Evolutionary conservation across 2,888 invertebrate species (phyloP).

Genomic region (Ormyrus labotus): DNA sequence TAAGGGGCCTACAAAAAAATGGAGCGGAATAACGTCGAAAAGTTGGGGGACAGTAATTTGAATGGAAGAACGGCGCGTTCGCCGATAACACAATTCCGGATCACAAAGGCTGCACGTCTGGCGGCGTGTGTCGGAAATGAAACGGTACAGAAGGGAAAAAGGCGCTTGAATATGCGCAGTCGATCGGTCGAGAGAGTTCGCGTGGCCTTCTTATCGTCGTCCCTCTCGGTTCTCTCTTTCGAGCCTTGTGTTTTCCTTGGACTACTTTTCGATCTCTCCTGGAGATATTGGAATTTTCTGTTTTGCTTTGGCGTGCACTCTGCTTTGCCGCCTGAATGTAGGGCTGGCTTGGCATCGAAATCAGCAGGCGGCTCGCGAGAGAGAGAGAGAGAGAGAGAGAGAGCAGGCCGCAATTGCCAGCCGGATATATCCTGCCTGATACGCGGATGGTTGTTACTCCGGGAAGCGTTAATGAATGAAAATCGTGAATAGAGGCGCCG

Average conservation of each 20-base stretch:
- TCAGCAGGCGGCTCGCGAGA: neutral
- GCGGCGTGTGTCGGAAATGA: neutral
- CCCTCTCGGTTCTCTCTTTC: neutral
- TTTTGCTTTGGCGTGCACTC: neutral
- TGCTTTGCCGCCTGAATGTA: neutral
- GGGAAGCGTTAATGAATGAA: too few species aligned
- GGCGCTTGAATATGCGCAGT: slow-evolving; percentile 39
- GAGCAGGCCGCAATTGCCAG: too few species aligned
- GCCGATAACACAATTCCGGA: too few species aligned
- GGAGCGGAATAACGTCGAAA: too few species aligned
- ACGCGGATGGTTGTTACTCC: too few species aligned
- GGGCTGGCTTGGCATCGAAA: neutral
- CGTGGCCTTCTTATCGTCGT: slow-evolving; percentile 33
- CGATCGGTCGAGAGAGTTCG: slow-evolving; percentile 24
- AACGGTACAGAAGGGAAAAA: neutral
- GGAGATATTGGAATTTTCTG: slow-evolving; percentile 47
- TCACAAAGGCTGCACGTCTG: too few species aligned
- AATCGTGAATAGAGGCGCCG: neutral
- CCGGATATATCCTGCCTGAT: too few species aligned
- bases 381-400: neutral
- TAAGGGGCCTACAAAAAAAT: too few species aligned
- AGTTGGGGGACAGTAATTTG: too few species aligned
- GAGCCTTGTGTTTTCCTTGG: slow-evolving; percentile 48
- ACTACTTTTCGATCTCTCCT: slow-evolving; percentile 41
- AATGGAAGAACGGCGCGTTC: too few species aligned